These are phyloP conservation scores for Crambe crambe DNA, from an alignment of 37 sponge, comb jelly and placozoan genomes.

Conservation along the genomic window DNA sequence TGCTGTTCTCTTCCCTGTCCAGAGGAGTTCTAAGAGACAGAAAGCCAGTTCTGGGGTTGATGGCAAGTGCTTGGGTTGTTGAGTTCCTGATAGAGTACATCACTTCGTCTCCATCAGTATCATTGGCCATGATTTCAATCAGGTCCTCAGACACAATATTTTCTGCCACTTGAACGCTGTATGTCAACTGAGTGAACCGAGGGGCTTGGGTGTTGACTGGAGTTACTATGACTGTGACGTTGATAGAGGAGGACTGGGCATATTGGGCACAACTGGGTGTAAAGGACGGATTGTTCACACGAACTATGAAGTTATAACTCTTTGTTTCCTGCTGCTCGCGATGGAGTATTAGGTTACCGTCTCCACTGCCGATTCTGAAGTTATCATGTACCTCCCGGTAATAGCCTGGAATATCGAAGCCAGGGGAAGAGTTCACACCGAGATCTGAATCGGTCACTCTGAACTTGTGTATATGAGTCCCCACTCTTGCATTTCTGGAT, in stretches of 20 bases:
- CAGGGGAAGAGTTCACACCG: background rate
- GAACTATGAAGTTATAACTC: constrained; percentile 32
- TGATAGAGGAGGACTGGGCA: constrained; percentile 18
- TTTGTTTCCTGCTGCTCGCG: background rate
- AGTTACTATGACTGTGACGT: constrained; percentile 31
- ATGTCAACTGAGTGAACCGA: background rate
- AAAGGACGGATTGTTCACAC: constrained; percentile 16
- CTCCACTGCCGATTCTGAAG: constrained; percentile 1
- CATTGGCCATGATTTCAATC: constrained; percentile 48
- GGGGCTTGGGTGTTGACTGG: constrained; percentile 42
- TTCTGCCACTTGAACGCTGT: constrained; percentile 14
- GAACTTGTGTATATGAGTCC: background rate
- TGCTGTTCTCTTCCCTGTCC: constrained; percentile 43
- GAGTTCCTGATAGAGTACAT: constrained; percentile 6
- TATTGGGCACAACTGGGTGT: constrained; percentile 18
- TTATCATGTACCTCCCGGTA: constrained; percentile 8
- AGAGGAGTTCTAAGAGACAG: constrained; percentile 12
- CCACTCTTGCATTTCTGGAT: background rate
- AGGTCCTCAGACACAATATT: background rate
- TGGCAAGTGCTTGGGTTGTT: constrained; percentile 23
- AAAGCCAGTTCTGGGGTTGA: constrained; percentile 14
- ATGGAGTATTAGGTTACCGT: background rate
- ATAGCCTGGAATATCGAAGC: constrained; percentile 35
- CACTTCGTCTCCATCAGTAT: constrained; percentile 30
- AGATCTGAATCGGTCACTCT: constrained; percentile 27